phyloP scores from a whole-genome alignment of 2,113 vertebrate species.

The Isichthys henryi region DNA sequence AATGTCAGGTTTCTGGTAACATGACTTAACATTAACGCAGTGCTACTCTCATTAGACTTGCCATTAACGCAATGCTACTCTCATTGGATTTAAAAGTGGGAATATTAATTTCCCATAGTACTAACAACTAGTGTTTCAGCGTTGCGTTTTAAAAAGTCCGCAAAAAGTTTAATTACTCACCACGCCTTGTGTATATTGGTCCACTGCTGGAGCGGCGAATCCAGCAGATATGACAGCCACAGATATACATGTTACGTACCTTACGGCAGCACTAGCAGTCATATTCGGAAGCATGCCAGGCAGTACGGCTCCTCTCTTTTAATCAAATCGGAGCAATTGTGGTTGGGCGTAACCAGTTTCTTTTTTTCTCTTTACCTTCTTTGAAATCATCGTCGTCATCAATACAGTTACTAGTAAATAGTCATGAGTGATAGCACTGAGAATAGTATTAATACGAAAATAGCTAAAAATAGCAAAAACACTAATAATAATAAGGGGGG shows the following conservation, averaged over 20 bases:
- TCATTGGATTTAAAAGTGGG: neutral
- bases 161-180: conserved; percentile 43
- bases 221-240: conserved; percentile 23
- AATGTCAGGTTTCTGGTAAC: neutral
- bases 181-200: conserved; percentile 55
- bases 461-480: too few species aligned
- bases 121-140: neutral
- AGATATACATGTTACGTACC: conserved; percentile 10
- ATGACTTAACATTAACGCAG: neutral
- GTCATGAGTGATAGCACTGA: neutral
- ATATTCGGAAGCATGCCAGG: neutral
- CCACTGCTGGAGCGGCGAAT: conserved; percentile 24
- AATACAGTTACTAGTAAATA: neutral
- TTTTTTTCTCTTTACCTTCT: too few species aligned
- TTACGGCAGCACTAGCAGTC: neutral
- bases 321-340: neutral
- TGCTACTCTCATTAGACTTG: neutral
- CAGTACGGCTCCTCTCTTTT: neutral
- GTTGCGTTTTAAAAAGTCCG: neutral
- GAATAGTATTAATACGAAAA: neutral
- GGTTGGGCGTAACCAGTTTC: neutral
- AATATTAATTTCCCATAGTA: neutral
- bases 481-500: too few species aligned
- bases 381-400: neutral
- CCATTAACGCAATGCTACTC: neutral